Conservation (phyloP, 2,888 invertebrate species). For the Adelphocoris suturalis region DNA sequence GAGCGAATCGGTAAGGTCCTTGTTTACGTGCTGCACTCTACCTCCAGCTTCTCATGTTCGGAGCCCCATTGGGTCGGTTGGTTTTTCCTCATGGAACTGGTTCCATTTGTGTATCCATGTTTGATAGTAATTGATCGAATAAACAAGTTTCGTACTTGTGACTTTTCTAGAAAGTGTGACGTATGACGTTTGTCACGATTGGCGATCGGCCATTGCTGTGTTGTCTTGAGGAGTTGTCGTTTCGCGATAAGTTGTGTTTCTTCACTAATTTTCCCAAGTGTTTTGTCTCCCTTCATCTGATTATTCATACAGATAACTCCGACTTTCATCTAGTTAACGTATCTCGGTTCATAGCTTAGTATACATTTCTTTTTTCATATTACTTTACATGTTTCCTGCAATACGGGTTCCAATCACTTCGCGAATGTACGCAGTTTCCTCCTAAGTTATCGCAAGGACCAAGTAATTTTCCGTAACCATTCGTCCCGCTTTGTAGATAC, state of each 20-base stretch:
- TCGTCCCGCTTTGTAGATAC: background rate
- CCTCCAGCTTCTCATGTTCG: too few relatives aligned
- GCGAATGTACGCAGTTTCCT: slow-evolving; percentile 68
- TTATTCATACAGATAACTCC: too few relatives aligned
- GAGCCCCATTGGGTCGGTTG: too few relatives aligned
- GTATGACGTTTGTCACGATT: slow-evolving; percentile 29
- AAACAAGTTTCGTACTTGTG: background rate
- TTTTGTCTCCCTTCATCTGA: background rate
- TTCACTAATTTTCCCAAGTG: background rate
- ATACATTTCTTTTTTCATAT: background rate
- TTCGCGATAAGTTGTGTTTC: slow-evolving; percentile 19
- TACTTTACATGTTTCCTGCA: background rate
- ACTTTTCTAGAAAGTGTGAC: slow-evolving; percentile 10
- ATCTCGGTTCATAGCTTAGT: too few relatives aligned
- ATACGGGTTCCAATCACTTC: slow-evolving; percentile 33
- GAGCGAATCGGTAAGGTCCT: too few relatives aligned
- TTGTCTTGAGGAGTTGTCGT: slow-evolving; percentile 46
- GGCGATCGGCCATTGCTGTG: slow-evolving; percentile 67
- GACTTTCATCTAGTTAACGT: too few relatives aligned
- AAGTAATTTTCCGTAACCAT: background rate
- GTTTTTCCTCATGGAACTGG: too few relatives aligned
- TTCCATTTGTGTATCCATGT: too few relatives aligned
- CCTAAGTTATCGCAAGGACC: slow-evolving; percentile 44
- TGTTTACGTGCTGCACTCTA: too few relatives aligned
- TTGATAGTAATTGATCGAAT: background rate